Evolutionary conservation across 2,797 vertebrate species (phyloP).

Genomic region (Danio jaintianensis): DNA sequence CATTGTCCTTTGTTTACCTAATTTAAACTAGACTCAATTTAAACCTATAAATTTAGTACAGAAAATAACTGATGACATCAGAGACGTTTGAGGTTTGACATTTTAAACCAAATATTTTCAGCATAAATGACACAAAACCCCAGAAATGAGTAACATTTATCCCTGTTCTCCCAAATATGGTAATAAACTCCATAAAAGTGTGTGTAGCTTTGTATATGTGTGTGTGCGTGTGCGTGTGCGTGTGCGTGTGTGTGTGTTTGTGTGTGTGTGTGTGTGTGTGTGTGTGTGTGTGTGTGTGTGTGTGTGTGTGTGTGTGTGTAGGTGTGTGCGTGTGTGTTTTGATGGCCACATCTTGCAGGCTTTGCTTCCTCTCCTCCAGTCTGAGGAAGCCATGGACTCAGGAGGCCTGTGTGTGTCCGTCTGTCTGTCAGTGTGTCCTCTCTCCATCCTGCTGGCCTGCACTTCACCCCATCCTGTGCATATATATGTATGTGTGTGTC

Average conservation of each 20-base stretch:
- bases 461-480: slow-evolving; percentile 57
- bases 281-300: too few relatives aligned
- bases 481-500: slow-evolving; percentile 21
- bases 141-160: not conserved
- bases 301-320: too few relatives aligned
- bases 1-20: too few relatives aligned
- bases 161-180: not conserved
- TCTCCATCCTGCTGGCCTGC: slow-evolving; percentile 62
- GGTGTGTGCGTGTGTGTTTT: slow-evolving; percentile 25
- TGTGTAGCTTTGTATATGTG: too few relatives aligned
- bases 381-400: slow-evolving; percentile 68
- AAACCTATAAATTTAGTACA: not conserved
- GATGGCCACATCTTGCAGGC: slow-evolving; percentile 53
- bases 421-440: slow-evolving; percentile 61
- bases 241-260: too few relatives aligned
- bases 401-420: slow-evolving; percentile 52
- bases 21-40: too few relatives aligned
- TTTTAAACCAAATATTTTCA: not conserved
- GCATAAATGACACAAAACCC: not conserved
- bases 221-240: too few relatives aligned
- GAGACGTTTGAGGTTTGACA: not conserved
- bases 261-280: too few relatives aligned
- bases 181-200: not conserved
- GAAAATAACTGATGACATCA: not conserved
- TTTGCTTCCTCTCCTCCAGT: slow-evolving; percentile 64